phyloP scores from a whole-genome alignment of 2,888 invertebrate genomes.

The Pyrrhia umbra region DNA sequence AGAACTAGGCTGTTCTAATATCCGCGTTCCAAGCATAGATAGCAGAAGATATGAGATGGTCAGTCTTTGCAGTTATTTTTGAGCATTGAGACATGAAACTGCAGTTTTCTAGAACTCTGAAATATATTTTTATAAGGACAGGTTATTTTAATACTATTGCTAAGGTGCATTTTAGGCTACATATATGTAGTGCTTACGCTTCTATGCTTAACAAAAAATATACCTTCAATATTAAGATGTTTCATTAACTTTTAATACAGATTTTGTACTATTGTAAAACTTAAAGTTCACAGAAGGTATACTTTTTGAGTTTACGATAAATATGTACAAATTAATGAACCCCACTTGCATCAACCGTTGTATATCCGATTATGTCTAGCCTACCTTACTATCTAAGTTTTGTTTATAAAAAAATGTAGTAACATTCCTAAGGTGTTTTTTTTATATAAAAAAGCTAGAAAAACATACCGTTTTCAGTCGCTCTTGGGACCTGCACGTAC shows the following conservation, averaged over 20 bases:
- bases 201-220: conserved; percentile 10
- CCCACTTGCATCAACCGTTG: conserved; percentile 31
- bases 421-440: conserved; percentile 74
- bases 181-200: conserved; percentile 28
- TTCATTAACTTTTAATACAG: not conserved
- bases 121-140: not conserved
- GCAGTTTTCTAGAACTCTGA: not conserved
- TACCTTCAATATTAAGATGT: not conserved
- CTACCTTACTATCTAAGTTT: conserved; percentile 71
- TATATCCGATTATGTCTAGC: conserved; percentile 56
- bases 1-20: not conserved
- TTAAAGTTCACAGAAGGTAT: conserved; percentile 24
- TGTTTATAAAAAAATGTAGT: conserved; percentile 77
- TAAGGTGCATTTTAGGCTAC: conserved; percentile 22
- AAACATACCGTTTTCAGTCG: conserved; percentile 77
- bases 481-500: conserved; percentile 72
- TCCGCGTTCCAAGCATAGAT: conserved; percentile 14
- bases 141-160: conserved; percentile 11
- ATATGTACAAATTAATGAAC: conserved; percentile 27
- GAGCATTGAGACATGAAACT: conserved; percentile 16
- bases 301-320: not conserved
- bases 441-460: conserved; percentile 79
- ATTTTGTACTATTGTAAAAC: conserved; percentile 21
- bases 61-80: conserved; percentile 27
- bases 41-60: conserved; percentile 4